Base-by-base conservation (phyloP, 2,888 invertebrate species). In the Scaptomyza reducta region DNA sequence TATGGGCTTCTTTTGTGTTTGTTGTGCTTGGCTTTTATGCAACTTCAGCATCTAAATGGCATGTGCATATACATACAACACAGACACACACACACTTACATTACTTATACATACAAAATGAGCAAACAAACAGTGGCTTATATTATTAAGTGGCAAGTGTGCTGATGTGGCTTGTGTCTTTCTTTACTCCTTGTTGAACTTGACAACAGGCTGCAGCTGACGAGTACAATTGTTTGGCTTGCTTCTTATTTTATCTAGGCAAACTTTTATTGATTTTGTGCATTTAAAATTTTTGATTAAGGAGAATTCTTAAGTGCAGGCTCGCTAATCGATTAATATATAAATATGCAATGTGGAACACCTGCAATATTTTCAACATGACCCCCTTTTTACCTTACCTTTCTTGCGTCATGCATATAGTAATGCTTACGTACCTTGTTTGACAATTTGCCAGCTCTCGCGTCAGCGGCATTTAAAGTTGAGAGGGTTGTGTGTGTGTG, bases 391-490 rank as follows among this genome's bases (percentile, higher is more conserved):
- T 33, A 33, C 31, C 31, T 1, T 31, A 10, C 10, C 35, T n/a
- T n/a, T 33, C 76, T 71, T 73, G 76, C 66, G 66, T 76, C 73
- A 76, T 73, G 57, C 56, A 54, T 53, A 50, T 35, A 38, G n/a
- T 33, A 49, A 22, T 49, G 49, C 33, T 40, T 38, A 58, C 81
- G 63, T 79, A 79, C 78, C 79, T 78, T 65, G 58, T 75, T 79
- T 81, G 79, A 81, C 79, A 79, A 75, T 75, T 77, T 74, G 77
- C 77, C 79, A 77, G 60, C 76, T 57, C 58, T 47, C 66, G 63
- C 61, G 69, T 63, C 63, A 68, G 54, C 50, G 57, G 50, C 62
- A 60, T 55, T 55, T 73, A 60, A 55, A 70, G 54, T 58, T 60
- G 65, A 76, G 82, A 81, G 87, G 87, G 87, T 87, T 82, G 87